Evolutionary conservation across 1,140 invertebrate genomes (phyloP), one percentile per base, ranked within the genome.

Genomic region (Manduca sexta): DNA sequence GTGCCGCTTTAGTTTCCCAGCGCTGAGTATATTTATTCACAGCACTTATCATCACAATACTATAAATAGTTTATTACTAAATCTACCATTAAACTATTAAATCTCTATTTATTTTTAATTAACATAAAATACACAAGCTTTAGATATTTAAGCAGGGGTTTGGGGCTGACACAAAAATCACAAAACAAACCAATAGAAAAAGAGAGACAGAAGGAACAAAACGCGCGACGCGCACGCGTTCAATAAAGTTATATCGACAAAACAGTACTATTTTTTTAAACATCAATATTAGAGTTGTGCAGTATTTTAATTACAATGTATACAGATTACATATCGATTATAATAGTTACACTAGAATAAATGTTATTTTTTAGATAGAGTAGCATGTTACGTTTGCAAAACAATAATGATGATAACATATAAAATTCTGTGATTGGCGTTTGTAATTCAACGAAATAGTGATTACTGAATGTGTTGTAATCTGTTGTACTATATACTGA

Each of bases 21-120:
- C 74, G 65, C 69, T 74, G 74, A 80, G 64, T 83, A 83, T 74
- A 83, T 68, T 82, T 84, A 81, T 69, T 82, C 77, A 83, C 79
- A 80, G 69, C 82, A 85, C 82, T 83, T 85, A 82, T 80, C 82
- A 85, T 85, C 82, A 85, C 82, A 83, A 81, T 79, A 71, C 68
- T 66, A 73, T 84, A 72, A 66, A 80, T 70, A 71, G 35, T 67
- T 69, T 65, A 54, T 60, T 58, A 69, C 67, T 73, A 70, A 56
- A 56, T 66, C 62, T 84, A 80, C 73, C 79, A 84, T 84, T 61
- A 65, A 80, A 70, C 60, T 45, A 63, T 64, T 69, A 69, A 66
- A 60, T 54, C 56, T 60, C 60, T 58, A 71, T 64, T 61, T 67
- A 66, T 66, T 71, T 31, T 66, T 60, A 68, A 70, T 57, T 42